These are phyloP conservation scores for Ophioninae sp. DNA, from an alignment of 2,888 invertebrate genomes.

Conservation along the genomic window DNA sequence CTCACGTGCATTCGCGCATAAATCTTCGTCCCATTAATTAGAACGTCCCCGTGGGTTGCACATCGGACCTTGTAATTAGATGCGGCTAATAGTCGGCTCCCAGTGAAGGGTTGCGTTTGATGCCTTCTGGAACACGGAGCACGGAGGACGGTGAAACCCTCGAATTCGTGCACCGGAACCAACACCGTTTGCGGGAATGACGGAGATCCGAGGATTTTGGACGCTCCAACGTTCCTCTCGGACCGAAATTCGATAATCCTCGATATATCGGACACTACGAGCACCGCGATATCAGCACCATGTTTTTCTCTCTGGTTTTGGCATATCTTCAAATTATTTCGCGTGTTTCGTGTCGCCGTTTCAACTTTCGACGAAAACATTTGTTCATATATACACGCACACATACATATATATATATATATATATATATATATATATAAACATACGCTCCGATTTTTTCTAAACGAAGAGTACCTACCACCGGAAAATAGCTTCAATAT, in stretches of 20 bases:
- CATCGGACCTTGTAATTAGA: conserved; percentile 79
- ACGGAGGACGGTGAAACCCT: conserved; percentile 11
- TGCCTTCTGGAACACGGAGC: conserved; percentile 31
- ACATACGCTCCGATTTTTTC: too few species aligned
- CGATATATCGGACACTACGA: conserved; percentile 67
- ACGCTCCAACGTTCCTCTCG: conserved; percentile 51
- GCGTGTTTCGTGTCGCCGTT: neutral
- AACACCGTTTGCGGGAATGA: conserved; percentile 39
- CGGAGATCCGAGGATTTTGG: conserved; percentile 70
- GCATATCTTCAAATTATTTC: neutral
- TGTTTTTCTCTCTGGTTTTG: conserved; percentile 72
- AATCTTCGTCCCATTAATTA: conserved; percentile 79
- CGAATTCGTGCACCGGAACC: conserved; percentile 40
- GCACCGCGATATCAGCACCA: conserved; percentile 66
- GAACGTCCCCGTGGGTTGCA: conserved; percentile 73
- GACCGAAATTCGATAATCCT: conserved; percentile 76
- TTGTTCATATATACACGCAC: too few species aligned
- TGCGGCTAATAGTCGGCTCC: conserved; percentile 79
- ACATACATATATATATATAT: too few species aligned
- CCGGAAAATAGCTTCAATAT: neutral
- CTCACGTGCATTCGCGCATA: conserved; percentile 78
- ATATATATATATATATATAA: too few species aligned
- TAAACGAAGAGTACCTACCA: too few species aligned
- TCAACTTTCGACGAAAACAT: too few species aligned
- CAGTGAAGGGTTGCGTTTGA: conserved; percentile 60